Evolutionary conservation across 37 sponge, comb jelly and placozoan species (phyloP).

Genomic region (Spongilla lacustris): DNA sequence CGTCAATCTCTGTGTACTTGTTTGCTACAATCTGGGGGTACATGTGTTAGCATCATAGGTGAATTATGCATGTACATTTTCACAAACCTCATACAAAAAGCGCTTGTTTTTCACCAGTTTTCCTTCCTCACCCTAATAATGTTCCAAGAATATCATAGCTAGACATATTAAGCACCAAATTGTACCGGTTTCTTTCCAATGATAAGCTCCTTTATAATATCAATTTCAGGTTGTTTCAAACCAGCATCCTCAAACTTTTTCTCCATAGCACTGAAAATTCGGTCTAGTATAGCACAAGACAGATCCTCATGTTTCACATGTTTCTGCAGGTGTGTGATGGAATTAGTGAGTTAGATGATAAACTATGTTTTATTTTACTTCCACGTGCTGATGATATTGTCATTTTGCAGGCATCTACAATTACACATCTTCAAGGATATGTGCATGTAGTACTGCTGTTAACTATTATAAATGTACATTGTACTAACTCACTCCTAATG

Average conservation of each 20-base stretch:
- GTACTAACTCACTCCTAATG: neutral
- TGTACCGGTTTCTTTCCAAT: neutral
- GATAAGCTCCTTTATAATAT: neutral
- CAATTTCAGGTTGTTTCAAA: neutral
- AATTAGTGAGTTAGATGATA: neutral
- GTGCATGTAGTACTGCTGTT: no score
- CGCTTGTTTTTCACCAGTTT: neutral
- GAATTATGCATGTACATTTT: no score
- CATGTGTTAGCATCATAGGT: neutral
- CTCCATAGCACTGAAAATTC: neutral
- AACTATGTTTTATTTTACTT: no score
- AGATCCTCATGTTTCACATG: neutral
- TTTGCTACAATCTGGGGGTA: neutral
- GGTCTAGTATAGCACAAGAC: neutral
- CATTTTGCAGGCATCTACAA: no score
- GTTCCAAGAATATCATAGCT: neutral
- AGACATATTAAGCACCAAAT: neutral
- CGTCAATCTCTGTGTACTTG: neutral
- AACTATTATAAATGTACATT: no score
- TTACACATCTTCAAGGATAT: no score
- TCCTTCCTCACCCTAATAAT: neutral
- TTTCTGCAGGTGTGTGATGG: neutral
- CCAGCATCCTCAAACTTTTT: neutral
- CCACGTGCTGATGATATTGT: no score
- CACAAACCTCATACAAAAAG: neutral